Conservation (phyloP, 2,797 vertebrate genomes). For the Bovichtus diacanthus region DNA sequence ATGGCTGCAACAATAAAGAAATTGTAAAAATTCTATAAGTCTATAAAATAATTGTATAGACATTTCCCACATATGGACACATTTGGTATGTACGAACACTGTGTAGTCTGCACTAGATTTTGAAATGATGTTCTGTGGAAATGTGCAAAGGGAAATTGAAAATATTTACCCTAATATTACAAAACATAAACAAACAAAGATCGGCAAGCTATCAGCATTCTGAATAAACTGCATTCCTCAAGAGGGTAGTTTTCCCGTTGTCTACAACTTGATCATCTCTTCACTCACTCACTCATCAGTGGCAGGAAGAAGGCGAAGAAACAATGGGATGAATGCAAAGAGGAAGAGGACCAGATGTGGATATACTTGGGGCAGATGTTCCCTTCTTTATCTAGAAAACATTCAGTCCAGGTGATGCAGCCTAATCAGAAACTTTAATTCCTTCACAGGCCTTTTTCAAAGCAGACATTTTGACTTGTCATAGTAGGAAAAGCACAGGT, state of each 20-base stretch:
- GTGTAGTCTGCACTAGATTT: neutral
- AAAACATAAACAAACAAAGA: constrained; percentile 55
- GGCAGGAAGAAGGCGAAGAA: neutral
- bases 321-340: neutral
- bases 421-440: neutral
- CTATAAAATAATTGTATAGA: neutral
- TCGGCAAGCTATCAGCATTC: constrained; percentile 47
- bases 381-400: neutral
- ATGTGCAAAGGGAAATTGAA: constrained; percentile 4
- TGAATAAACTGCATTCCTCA: constrained; percentile 63
- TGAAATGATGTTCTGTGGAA: constrained; percentile 16
- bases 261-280: neutral
- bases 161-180: neutral
- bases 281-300: constrained; percentile 5
- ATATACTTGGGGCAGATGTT: neutral
- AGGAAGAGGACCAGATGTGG: neutral
- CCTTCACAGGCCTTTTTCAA: neutral
- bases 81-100: constrained; percentile 1
- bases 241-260: constrained; percentile 32
- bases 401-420: neutral
- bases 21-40: neutral
- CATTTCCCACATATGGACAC: neutral
- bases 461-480: neutral
- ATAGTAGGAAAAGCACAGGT: neutral
- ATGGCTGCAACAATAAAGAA: neutral